phyloP scores from a whole-genome alignment of 2,888 invertebrate species.

The Diarsia brunnea region DNA sequence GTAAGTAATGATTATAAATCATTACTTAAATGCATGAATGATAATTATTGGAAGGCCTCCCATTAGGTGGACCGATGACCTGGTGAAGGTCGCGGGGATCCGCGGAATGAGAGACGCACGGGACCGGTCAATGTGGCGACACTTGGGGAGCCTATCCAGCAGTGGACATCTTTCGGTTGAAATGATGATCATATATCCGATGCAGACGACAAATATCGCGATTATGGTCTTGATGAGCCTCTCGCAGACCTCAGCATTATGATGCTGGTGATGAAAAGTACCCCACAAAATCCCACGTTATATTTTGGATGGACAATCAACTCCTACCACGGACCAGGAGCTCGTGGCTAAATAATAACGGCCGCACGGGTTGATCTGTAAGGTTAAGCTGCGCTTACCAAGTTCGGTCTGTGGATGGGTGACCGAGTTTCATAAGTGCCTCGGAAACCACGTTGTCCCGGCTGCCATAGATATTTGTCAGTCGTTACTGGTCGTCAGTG shows the following conservation, averaged over 20 bases:
- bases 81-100: too few relatives aligned
- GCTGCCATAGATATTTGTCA: neutral
- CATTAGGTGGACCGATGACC: too few relatives aligned
- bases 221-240: neutral
- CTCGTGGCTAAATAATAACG: neutral
- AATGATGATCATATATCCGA: neutral
- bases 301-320: neutral
- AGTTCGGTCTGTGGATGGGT: neutral
- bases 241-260: neutral
- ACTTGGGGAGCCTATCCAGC: too few relatives aligned
- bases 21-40: neutral
- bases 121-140: too few relatives aligned
- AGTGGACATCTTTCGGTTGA: too few relatives aligned
- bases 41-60: too few relatives aligned
- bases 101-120: too few relatives aligned
- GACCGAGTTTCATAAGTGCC: too few relatives aligned
- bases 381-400: neutral
- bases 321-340: neutral
- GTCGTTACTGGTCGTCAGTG: neutral
- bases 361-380: neutral
- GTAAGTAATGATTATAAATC: too few relatives aligned
- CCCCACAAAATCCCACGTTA: neutral
- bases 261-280: neutral
- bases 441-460: too few relatives aligned
- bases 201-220: neutral